phyloP scores from a whole-genome alignment of 2,113 vertebrate species.

The Andinoacara biseriatus region DNA sequence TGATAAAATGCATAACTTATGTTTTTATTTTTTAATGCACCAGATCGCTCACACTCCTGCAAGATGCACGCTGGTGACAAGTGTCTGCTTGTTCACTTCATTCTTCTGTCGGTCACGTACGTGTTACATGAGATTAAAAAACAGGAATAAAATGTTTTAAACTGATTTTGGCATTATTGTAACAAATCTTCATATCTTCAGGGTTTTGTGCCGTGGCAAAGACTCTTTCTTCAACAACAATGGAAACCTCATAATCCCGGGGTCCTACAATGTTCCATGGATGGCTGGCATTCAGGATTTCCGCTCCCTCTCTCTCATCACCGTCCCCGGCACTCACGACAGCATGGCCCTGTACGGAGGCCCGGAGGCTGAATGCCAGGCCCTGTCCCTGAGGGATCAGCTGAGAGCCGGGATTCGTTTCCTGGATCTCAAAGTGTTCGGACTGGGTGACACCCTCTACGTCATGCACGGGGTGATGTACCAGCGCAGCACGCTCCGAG shows the following conservation, averaged over 20 bases:
- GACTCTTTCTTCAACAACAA: constrained; percentile 52
- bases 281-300: constrained; percentile 73
- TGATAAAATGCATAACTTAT: neutral
- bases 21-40: neutral
- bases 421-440: constrained; percentile 77
- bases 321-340: constrained; percentile 82
- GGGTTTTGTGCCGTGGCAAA: constrained; percentile 27
- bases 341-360: constrained; percentile 79
- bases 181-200: constrained; percentile 10
- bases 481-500: constrained; percentile 56
- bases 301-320: constrained; percentile 73
- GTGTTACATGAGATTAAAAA: constrained; percentile 7
- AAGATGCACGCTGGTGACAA: constrained; percentile 22
- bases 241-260: constrained; percentile 34
- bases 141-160: fast-evolving
- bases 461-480: constrained; percentile 79
- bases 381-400: constrained; percentile 77
- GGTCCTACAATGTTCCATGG: constrained; percentile 71
- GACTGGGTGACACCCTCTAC: constrained; percentile 63
- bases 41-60: constrained; percentile 1
- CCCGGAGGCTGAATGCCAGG: constrained; percentile 68
- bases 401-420: constrained; percentile 79
- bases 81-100: constrained; percentile 3
- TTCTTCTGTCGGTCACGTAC: constrained; percentile 34
- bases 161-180: neutral